A percentile compares a stretch with the other conserved stretches of the same genome.
These are phyloP conservation scores for Theonella swinhoei DNA, from an alignment of 37 sponge, comb jelly and placozoan species.

Conservation along the genomic window DNA sequence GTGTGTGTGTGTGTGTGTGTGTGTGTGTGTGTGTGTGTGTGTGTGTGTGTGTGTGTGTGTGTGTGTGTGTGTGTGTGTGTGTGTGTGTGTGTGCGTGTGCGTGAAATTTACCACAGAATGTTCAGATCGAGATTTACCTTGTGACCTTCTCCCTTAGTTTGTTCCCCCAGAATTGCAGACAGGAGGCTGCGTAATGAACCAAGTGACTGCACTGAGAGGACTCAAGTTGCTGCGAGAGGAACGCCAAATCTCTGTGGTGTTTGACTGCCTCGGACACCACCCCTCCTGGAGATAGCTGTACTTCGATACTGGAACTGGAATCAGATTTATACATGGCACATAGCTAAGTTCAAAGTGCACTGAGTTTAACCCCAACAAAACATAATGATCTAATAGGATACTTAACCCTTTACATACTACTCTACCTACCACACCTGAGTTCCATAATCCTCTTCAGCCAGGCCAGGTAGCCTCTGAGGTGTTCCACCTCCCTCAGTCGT, in stretches of 20 bases:
- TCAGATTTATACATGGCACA: no score
- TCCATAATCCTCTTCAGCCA: constrained; percentile 35
- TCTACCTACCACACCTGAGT: constrained; percentile 1
- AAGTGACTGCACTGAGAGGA: background rate
- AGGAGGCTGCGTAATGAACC: background rate
- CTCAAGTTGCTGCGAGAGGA: background rate
- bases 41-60: no score
- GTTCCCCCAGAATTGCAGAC: background rate
- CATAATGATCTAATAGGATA: no score
- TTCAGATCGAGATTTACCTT: no score
- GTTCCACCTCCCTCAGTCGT: constrained; percentile 27
- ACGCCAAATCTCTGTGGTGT: background rate
- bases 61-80: no score
- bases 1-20: background rate
- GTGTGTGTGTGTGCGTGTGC: no score
- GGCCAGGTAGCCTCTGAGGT: constrained; percentile 22
- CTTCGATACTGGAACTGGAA: background rate
- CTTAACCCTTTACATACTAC: background rate
- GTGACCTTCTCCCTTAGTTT: background rate
- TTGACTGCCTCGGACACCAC: background rate
- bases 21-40: no score
- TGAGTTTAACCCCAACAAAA: background rate
- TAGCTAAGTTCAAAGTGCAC: no score
- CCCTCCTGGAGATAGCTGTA: background rate
- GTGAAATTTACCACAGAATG: no score